Conservation (phyloP, 2,113 vertebrate species). For the Hydrochoerus hydrochaeris region DNA sequence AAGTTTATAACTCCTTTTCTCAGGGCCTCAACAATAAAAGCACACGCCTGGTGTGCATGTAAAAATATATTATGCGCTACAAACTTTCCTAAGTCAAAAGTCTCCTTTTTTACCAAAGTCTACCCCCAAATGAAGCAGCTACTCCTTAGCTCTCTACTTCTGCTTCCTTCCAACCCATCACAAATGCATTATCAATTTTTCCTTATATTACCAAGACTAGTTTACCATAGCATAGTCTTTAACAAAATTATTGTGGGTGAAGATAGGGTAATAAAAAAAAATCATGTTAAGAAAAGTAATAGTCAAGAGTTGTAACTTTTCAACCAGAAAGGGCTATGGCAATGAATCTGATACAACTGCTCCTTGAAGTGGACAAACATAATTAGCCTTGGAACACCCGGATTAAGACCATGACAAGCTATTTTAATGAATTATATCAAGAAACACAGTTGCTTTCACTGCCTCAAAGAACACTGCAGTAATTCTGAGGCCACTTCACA, state of each 20-base stretch:
- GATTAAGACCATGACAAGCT: constrained; percentile 57
- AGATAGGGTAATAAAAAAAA: constrained; percentile 34
- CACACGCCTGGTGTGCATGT: not conserved
- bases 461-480: not conserved
- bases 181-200: constrained; percentile 16
- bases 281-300: not conserved
- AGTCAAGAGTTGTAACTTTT: constrained; percentile 55
- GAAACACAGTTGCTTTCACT: constrained; percentile 48
- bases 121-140: not conserved
- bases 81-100: not conserved
- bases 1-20: constrained; percentile 65
- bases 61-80: not conserved
- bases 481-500: not conserved
- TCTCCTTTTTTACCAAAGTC: not conserved
- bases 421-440: constrained; percentile 72
- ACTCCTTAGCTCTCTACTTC: not conserved
- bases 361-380: constrained; percentile 59
- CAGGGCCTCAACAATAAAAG: constrained; percentile 55
- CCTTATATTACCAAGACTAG: not conserved
- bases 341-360: not conserved
- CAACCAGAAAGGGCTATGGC: not conserved
- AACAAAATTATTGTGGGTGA: constrained; percentile 42
- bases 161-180: not conserved
- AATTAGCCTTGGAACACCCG: constrained; percentile 46
- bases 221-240: constrained; percentile 11